phyloP scores from a whole-genome alignment of 2,113 vertebrate genomes.

The Cacatua alba region DNA sequence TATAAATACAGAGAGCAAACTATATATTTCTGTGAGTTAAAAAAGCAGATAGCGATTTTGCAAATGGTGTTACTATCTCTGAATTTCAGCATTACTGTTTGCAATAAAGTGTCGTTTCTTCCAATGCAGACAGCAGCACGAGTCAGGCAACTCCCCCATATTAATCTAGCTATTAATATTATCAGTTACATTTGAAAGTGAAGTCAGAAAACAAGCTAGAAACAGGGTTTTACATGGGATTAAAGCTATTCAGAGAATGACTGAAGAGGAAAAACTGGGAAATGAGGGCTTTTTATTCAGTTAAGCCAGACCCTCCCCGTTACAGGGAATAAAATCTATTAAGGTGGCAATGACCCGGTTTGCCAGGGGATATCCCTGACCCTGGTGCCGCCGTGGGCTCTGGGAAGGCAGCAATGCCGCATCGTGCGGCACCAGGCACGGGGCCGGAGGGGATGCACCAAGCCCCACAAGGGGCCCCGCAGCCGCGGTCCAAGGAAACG shows the following conservation, averaged over 20 bases:
- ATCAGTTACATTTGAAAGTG: background rate
- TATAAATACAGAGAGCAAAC: background rate
- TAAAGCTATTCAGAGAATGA: background rate
- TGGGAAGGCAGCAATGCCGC: background rate
- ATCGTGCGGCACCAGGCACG: accelerated
- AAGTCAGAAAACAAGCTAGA: background rate
- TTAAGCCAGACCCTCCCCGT: background rate
- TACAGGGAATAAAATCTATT: background rate
- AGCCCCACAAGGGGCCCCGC: background rate
- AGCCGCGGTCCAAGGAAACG: accelerated
- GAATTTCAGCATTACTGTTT: background rate
- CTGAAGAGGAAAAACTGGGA: background rate
- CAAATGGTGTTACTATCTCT: background rate
- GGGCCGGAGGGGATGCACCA: accelerated
- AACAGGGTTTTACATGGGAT: background rate
- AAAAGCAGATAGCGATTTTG: background rate
- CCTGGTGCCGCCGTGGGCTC: accelerated
- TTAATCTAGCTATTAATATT: background rate
- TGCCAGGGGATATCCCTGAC: background rate
- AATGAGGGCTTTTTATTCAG: background rate
- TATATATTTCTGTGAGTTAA: background rate
- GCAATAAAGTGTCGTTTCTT: background rate
- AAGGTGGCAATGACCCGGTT: background rate
- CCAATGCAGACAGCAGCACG: background rate
- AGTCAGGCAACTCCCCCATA: background rate